phyloP scores from a whole-genome alignment of 1,140 invertebrate species.

The Chelonus insularis region DNA sequence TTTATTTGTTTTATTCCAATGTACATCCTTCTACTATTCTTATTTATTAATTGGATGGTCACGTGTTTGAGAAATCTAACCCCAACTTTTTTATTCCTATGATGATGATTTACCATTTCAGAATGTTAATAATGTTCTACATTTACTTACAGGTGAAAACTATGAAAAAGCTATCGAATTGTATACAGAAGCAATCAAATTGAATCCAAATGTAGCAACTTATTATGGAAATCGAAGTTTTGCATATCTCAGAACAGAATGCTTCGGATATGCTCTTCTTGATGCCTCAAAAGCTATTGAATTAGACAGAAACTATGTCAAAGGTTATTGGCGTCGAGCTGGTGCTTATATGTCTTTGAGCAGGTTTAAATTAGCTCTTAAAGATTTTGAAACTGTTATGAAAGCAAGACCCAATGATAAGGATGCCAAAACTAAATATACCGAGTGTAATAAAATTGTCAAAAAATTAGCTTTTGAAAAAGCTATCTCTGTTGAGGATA shows the following conservation, averaged over 20 bases:
- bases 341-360: conserved; percentile 96
- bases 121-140: neutral
- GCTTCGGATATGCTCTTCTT: conserved; percentile 87
- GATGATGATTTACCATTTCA: neutral
- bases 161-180: conserved; percentile 87
- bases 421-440: conserved; percentile 91
- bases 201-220: conserved; percentile 79
- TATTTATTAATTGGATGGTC: neutral
- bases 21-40: neutral
- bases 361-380: conserved; percentile 94
- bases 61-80: conserved; percentile 2
- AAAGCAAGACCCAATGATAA: conserved; percentile 91
- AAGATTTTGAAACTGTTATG: conserved; percentile 94
- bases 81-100: neutral
- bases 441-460: conserved; percentile 95
- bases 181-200: conserved; percentile 89
- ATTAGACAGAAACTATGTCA: conserved; percentile 87
- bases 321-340: conserved; percentile 94
- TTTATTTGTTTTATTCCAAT: neutral
- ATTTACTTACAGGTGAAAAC: conserved; percentile 77
- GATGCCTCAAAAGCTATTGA: conserved; percentile 93
- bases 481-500: conserved; percentile 93
- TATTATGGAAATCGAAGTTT: conserved; percentile 95
- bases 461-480: conserved; percentile 94
- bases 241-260: conserved; percentile 89